phyloP scores from a whole-genome alignment of 2,797 vertebrate genomes.

The Typhlichthys subterraneus region DNA sequence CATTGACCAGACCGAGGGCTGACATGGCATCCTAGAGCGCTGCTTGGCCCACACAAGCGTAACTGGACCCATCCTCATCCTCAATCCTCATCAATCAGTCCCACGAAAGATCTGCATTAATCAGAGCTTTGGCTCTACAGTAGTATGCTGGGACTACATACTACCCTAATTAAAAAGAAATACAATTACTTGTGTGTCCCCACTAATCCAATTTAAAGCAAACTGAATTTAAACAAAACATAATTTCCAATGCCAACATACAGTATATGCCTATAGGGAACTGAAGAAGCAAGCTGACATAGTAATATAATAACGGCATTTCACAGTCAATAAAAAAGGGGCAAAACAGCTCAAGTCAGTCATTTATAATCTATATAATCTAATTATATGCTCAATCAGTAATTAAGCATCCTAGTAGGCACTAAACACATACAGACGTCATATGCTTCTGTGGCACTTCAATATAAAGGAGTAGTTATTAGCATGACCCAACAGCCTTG shows the following conservation, averaged over 20 bases:
- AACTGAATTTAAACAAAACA: background rate
- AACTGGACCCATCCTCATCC: constrained; percentile 31
- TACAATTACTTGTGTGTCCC: constrained; percentile 5
- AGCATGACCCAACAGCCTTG: constrained; percentile 59
- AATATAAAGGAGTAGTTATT: constrained; percentile 56
- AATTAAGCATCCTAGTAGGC: constrained; percentile 18
- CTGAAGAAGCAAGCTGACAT: constrained; percentile 7
- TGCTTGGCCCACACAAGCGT: constrained; percentile 26
- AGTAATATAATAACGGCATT: background rate
- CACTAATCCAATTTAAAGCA: constrained; percentile 9
- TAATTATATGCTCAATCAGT: constrained; percentile 7
- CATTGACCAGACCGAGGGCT: constrained; percentile 31
- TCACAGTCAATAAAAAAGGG: constrained; percentile 2
- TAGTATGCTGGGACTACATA: constrained; percentile 9
- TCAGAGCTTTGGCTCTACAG: constrained; percentile 12
- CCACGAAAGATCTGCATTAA: constrained; percentile 32
- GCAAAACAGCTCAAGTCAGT: constrained; percentile 21
- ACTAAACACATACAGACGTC: constrained; percentile 5
- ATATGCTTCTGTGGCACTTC: constrained; percentile 33
- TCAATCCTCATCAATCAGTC: constrained; percentile 16
- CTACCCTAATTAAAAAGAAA: constrained; percentile 23
- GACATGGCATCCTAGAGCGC: constrained; percentile 33
- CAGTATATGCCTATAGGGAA: background rate
- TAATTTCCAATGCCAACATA: background rate
- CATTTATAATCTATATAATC: constrained; percentile 16